phyloP scores from a whole-genome alignment of 2,797 vertebrate species.

The Monodelphis domestica region DNA sequence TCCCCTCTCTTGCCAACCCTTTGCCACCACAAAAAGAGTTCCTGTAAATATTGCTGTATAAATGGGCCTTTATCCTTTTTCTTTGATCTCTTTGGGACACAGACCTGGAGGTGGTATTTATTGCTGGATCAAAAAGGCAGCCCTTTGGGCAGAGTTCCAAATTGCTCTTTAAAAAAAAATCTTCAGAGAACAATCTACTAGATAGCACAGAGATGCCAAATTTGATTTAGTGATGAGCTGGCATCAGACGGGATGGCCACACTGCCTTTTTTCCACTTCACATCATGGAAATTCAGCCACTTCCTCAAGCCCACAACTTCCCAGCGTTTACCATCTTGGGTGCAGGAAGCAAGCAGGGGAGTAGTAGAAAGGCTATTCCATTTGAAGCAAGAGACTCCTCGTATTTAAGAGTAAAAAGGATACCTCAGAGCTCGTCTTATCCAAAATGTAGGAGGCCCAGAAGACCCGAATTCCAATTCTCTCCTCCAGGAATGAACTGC shows the following conservation, averaged over 20 bases:
- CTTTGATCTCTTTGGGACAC: background rate
- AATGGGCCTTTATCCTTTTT: background rate
- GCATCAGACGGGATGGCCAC: accelerated
- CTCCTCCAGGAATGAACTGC: background rate
- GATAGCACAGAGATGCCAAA: no score
- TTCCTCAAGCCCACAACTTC: background rate
- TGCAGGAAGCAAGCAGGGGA: background rate
- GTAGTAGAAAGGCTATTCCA: background rate
- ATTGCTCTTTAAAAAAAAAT: background rate
- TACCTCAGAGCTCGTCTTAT: background rate
- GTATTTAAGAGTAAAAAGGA: background rate
- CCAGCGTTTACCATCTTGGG: background rate
- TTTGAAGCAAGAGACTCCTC: background rate
- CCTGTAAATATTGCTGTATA: background rate
- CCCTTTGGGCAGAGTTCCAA: background rate
- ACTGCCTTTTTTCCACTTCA: background rate
- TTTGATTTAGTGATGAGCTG: background rate
- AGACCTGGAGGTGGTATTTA: background rate
- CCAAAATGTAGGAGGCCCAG: background rate
- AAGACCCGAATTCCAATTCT: background rate
- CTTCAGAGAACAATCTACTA: background rate
- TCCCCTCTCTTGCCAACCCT: background rate
- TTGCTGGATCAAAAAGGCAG: background rate
- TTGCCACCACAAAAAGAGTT: background rate
- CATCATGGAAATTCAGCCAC: background rate